Percentiles rank a stretch among this genome's conserved stretches.
Conservation (phyloP, 1,140 invertebrate genomes). For the honey bee (Apis mellifera) region Amel_HAv3.1 CM009931.2:11280501-11281000, state of each 20-base stretch:
- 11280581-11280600: slow-evolving; percentile 58
- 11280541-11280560: slow-evolving; percentile 75
- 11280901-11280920: slow-evolving; percentile 9
- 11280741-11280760: slow-evolving; percentile 20
- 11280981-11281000: not conserved
- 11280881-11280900: slow-evolving; percentile 6
- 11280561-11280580: slow-evolving; percentile 70
- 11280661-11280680: slow-evolving; percentile 80
- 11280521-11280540: slow-evolving; percentile 45
- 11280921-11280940: not conserved
- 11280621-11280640: slow-evolving; percentile 76
- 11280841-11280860: not conserved
- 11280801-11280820: not conserved
- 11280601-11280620: slow-evolving; percentile 67
- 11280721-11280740: slow-evolving; percentile 60
- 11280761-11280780: slow-evolving; percentile 27
- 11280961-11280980: slow-evolving; percentile 1
- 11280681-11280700: slow-evolving; percentile 36
- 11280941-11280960: too few species aligned
- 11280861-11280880: slow-evolving; percentile 24
- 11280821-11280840: not conserved
- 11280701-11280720: slow-evolving; percentile 50
- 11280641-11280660: slow-evolving; percentile 81
- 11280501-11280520: slow-evolving; percentile 34
- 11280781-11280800: slow-evolving; percentile 13